Evolutionary conservation across 2,888 invertebrate genomes (phyloP).

Genomic region (Catotricha subobsoleta): DNA sequence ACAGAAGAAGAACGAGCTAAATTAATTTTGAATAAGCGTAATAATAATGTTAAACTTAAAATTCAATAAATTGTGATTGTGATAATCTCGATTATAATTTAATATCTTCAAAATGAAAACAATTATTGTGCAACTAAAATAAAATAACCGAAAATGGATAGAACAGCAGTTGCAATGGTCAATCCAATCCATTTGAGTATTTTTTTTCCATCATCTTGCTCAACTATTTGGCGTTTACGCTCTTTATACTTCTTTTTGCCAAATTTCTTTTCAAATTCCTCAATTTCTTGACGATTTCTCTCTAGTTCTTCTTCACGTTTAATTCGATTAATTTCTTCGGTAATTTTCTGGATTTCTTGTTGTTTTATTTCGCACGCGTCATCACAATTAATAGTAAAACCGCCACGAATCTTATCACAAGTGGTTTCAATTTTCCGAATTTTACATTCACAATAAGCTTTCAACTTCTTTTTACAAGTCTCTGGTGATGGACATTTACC

Average conservation of each 20-base stretch:
- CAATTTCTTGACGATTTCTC: slow-evolving; percentile 51
- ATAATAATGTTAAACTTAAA: too few species aligned
- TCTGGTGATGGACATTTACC: slow-evolving; percentile 48
- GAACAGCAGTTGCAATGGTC: not conserved
- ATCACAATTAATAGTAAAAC: slow-evolving; percentile 39
- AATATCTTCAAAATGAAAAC: too few species aligned
- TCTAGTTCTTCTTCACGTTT: slow-evolving; percentile 42
- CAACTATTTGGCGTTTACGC: slow-evolving; percentile 29
- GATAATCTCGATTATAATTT: too few species aligned
- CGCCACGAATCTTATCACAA: slow-evolving; percentile 39
- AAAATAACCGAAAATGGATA: not conserved
- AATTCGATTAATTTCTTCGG: slow-evolving; percentile 36
- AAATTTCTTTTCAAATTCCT: slow-evolving; percentile 59
- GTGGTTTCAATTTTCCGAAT: slow-evolving; percentile 53
- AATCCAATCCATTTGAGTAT: not conserved
- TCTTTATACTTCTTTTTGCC: slow-evolving; percentile 43
- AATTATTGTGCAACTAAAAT: too few species aligned
- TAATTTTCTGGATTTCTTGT: slow-evolving; percentile 18
- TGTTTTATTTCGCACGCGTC: slow-evolving; percentile 41
- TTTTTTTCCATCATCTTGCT: slow-evolving; percentile 15
- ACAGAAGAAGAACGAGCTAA: too few species aligned
- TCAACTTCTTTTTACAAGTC: slow-evolving; percentile 34
- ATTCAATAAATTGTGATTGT: too few species aligned
- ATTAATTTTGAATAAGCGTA: too few species aligned
- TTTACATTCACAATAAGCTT: slow-evolving; percentile 60